These are phyloP conservation scores for Chrysolina oricalcia DNA, from an alignment of 2,888 invertebrate species.

Conservation along the genomic window DNA sequence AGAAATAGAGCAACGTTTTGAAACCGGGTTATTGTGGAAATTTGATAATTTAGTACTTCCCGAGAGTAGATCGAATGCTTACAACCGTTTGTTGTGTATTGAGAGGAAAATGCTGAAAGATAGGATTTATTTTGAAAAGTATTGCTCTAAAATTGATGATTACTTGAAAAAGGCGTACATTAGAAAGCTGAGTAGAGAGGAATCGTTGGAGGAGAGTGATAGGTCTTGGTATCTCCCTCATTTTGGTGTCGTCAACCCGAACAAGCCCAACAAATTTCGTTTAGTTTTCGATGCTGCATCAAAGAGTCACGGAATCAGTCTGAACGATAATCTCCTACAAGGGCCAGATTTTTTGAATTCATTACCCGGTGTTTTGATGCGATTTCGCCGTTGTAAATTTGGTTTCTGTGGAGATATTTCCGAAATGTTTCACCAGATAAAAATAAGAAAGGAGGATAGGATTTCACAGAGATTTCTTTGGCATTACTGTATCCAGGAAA, in stretches of 20 bases:
- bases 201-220: neutral
- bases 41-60: neutral
- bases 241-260: no score
- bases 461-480: constrained; percentile 11
- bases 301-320: no score
- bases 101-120: neutral
- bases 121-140: neutral
- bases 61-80: neutral
- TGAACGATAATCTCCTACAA: no score
- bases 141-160: neutral
- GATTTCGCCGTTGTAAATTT: neutral
- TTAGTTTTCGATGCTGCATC: no score
- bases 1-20: no score
- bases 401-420: constrained; percentile 13
- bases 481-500: neutral
- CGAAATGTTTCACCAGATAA: no score
- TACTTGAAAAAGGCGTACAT: neutral
- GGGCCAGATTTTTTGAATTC: neutral
- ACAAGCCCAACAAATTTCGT: no score
- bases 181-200: neutral
- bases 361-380: neutral
- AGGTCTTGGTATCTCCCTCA: no score
- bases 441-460: constrained; percentile 2
- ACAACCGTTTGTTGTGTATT: neutral
- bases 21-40: neutral